Base-by-base conservation (phyloP, 2,888 invertebrate species). In the Oscheius sp. region DNA sequence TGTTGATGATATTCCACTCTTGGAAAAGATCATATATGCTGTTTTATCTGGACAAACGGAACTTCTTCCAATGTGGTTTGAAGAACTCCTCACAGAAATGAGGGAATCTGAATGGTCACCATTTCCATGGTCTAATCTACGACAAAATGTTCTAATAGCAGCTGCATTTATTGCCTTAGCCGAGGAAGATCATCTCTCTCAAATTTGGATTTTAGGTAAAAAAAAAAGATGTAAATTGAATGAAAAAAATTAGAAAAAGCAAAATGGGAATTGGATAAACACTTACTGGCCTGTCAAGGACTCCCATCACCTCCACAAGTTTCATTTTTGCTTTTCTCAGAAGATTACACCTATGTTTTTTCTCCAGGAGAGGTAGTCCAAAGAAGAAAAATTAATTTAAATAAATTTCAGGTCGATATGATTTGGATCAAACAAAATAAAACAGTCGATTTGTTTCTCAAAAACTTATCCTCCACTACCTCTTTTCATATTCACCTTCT, bases 201-300 rank as follows among this genome's bases (percentile, higher is more conserved):
- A 59, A 20, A 41, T 59, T n/a, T 28, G 59, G 44, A 59, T 59
- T 8, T 30, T 59, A 2, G 54, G 54, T 54, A 32, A 17, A 2
- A 49, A 49, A 17, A 14, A 22, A 20, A 22, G 32, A 22, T 20
- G 14, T 41, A 6, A 4, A 17, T 12, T 54, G 8, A 54, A 17
- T 33, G 33, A 32, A 33, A 33, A 32, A 32, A 9, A 2, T 32
- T 54, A 54, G 59, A 59, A 26, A 44, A 28, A 41, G 28, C 59
- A 3, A 59, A 59, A 59, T 59, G 59, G 59, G 59, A 59, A n/a
- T 17, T 59, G 44, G 59, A 59, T 26, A 41, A 28, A 20, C 41
- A 59, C 20, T n/a, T 59, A 1, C 41, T 59, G 6, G 12, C 22
- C 24, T 26, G 26, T n/a, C 59, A 59, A 28, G 28, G 44, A 6